Evolutionary conservation across 2,113 vertebrate species (phyloP).

Genomic region (Heteronetta atricapilla): DNA sequence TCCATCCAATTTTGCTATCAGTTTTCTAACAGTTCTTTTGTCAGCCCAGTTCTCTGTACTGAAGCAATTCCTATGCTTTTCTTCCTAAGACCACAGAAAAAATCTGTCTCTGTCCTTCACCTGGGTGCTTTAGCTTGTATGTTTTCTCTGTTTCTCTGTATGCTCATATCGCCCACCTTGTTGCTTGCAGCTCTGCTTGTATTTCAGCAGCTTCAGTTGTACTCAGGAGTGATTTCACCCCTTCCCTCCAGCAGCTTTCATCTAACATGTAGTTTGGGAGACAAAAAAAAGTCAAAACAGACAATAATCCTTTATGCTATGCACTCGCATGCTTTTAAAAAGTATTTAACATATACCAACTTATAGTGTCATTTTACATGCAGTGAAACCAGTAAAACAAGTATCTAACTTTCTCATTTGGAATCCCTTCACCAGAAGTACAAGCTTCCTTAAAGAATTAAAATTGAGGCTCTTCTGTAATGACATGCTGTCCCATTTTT

Average conservation of each 20-base stretch:
- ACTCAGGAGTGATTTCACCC: neutral
- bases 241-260: neutral
- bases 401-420: neutral
- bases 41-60: neutral
- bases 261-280: neutral
- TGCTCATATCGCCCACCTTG: fast-evolving
- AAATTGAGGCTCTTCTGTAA: neutral
- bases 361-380: neutral
- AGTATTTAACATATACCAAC: neutral
- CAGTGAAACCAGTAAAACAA: neutral
- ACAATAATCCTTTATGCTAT: neutral
- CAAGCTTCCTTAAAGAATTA: neutral
- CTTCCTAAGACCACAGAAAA: neutral
- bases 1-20: neutral
- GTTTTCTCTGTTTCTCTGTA: neutral
- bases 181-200: neutral
- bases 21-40: neutral
- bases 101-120: neutral
- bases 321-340: neutral
- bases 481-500: neutral
- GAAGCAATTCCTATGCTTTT: neutral
- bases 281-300: neutral
- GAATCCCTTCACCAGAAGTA: neutral
- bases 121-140: neutral
- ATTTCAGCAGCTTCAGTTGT: neutral